A percentile compares a stretch with the other conserved stretches of the same genome.
These are phyloP conservation scores for Meriones psammophilus DNA, from an alignment of 2,797 vertebrate genomes.

Conservation along the genomic window DNA sequence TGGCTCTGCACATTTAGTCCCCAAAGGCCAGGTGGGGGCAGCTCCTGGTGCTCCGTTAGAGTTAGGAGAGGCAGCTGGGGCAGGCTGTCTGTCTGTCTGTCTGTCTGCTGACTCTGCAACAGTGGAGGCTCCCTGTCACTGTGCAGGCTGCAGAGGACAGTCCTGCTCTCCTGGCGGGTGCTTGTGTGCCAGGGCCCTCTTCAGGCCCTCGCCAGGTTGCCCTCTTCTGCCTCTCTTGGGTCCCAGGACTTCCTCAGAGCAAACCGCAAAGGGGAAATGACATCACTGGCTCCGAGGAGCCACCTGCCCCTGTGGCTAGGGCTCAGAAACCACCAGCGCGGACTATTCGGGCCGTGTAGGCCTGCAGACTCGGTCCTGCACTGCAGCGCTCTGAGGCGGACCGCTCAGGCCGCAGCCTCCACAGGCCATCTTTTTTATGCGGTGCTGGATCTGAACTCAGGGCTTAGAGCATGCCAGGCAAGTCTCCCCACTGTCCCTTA, in stretches of 20 bases:
- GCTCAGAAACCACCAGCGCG: background rate
- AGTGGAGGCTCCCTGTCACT: background rate
- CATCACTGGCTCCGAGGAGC: background rate
- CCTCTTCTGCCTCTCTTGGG: background rate
- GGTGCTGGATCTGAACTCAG: background rate
- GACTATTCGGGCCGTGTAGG: background rate
- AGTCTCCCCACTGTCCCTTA: background rate
- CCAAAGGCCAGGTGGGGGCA: background rate
- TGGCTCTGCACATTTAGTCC: background rate
- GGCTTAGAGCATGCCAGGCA: background rate
- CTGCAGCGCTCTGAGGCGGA: background rate
- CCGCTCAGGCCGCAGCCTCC: background rate
- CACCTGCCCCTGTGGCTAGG: background rate
- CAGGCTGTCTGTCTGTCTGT: background rate
- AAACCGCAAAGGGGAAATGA: constrained; percentile 14
- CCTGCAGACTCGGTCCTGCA: background rate
- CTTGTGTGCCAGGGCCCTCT: background rate
- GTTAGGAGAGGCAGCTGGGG: too few relatives aligned
- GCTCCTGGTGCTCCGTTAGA: too few relatives aligned
- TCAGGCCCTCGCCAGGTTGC: background rate
- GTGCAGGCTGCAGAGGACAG: background rate
- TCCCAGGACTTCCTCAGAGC: background rate
- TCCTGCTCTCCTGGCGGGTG: background rate
- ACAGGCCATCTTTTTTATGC: background rate
- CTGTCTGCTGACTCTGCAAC: background rate